phyloP scores from a whole-genome alignment of 2,888 invertebrate genomes.

The Criorhina ranunculi region DNA sequence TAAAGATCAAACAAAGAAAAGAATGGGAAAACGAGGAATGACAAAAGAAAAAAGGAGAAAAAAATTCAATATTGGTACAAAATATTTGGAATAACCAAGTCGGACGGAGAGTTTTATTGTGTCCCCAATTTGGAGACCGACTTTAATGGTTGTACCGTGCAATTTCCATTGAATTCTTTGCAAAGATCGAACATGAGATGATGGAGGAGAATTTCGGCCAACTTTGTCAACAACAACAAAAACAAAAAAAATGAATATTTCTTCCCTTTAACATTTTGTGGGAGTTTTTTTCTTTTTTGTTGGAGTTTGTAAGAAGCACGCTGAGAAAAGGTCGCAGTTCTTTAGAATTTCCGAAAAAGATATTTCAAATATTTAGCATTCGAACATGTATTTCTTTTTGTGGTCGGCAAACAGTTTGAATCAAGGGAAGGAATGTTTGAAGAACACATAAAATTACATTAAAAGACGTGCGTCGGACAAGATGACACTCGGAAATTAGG shows the following conservation, averaged over 20 bases:
- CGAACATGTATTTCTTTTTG: background rate
- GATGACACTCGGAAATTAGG: too few species aligned
- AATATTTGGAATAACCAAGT: constrained; percentile 53
- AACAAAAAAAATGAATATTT: too few species aligned
- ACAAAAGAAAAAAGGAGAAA: background rate
- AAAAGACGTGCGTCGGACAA: background rate
- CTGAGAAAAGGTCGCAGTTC: background rate
- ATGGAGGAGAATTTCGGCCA: constrained; percentile 34
- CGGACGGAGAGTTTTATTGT: constrained; percentile 59
- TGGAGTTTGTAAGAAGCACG: background rate
- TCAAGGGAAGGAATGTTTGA: constrained; percentile 18
- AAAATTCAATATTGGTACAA: constrained; percentile 41
- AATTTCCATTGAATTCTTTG: constrained; percentile 72
- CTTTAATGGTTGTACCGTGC: constrained; percentile 68
- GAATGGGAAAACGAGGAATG: background rate
- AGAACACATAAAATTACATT: background rate
- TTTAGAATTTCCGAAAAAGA: constrained; percentile 9
- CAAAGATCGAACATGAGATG: constrained; percentile 63
- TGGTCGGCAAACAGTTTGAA: constrained; percentile 10
- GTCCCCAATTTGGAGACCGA: constrained; percentile 70
- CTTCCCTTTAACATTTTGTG: constrained; percentile 21
- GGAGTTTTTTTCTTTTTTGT: constrained; percentile 39
- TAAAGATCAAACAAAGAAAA: constrained; percentile 17
- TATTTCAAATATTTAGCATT: constrained; percentile 25
- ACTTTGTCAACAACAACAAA: constrained; percentile 25